Evolutionary conservation across 2,113 vertebrate species (phyloP).

Genomic region (Mastomys coucha): DNA sequence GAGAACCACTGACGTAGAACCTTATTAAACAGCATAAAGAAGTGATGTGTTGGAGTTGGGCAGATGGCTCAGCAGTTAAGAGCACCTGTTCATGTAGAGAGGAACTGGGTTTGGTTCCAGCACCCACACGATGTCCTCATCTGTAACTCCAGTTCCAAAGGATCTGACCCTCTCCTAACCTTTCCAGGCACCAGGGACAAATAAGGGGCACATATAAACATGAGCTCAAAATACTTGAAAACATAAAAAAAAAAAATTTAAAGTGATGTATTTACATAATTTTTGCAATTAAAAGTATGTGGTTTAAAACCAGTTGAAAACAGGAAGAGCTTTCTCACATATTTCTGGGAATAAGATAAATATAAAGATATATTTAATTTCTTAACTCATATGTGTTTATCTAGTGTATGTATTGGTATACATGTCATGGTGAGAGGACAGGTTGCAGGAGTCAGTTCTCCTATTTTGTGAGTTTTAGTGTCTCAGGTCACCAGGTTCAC

Average conservation of each 20-base stretch:
- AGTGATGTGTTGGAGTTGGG: background rate
- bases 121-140: no score
- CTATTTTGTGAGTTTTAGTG: background rate
- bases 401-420: background rate
- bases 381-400: background rate
- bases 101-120: background rate
- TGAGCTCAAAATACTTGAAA: background rate
- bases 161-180: no score
- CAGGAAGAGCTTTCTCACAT: slow-evolving; percentile 2
- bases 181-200: background rate
- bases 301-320: slow-evolving; percentile 57
- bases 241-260: background rate
- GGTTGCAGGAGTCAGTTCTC: background rate
- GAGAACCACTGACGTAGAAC: background rate
- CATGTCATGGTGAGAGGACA: background rate
- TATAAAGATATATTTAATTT: slow-evolving; percentile 44
- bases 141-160: background rate
- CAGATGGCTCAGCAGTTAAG: background rate
- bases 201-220: background rate
- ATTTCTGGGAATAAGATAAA: slow-evolving; percentile 4
- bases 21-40: slow-evolving; percentile 26
- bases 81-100: background rate
- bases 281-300: background rate
- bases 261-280: slow-evolving; percentile 10
- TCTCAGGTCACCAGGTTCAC: background rate